These are phyloP conservation scores for Phenganax stokvisi DNA, from an alignment of 92 coral and sea anemone genomes.

Conservation along the genomic window DNA sequence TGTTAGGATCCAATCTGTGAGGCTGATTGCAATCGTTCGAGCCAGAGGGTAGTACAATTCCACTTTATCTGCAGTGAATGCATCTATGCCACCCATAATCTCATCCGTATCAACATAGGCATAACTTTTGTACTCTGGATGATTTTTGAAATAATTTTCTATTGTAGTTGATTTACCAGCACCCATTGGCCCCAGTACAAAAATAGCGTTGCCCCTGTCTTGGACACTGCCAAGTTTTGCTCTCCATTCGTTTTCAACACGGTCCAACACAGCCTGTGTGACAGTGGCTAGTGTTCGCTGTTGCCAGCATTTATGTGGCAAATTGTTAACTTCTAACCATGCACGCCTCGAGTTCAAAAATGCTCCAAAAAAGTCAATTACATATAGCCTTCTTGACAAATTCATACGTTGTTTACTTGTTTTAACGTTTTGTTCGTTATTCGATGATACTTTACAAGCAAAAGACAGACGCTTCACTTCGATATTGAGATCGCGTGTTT, in stretches of 20 bases:
- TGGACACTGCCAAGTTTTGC: constrained; percentile 61
- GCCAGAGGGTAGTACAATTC: constrained; percentile 88
- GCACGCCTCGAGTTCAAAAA: neutral
- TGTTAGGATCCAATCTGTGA: constrained; percentile 96
- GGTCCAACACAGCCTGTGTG: constrained; percentile 47
- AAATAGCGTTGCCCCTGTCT: constrained; percentile 77
- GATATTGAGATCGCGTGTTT: neutral
- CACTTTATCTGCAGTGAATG: constrained; percentile 78
- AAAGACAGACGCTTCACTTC: neutral
- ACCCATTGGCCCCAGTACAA: constrained; percentile 96
- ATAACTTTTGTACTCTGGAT: constrained; percentile 61
- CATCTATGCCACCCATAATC: constrained; percentile 85
- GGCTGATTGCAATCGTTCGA: constrained; percentile 73
- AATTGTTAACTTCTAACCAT: neutral
- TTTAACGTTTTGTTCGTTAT: neutral
- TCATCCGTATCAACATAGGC: constrained; percentile 96
- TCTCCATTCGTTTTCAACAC: constrained; percentile 77
- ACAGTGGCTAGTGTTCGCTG: neutral
- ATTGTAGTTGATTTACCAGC: constrained; percentile 91
- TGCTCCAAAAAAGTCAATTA: neutral
- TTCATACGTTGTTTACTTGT: constrained; percentile 15
- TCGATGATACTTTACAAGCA: neutral
- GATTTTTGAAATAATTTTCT: constrained; percentile 71
- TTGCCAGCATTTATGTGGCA: neutral
- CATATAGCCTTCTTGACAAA: constrained; percentile 10